Evolutionary conservation across 2,113 vertebrate genomes (phyloP).

Genomic region (Lanius collurio): DNA sequence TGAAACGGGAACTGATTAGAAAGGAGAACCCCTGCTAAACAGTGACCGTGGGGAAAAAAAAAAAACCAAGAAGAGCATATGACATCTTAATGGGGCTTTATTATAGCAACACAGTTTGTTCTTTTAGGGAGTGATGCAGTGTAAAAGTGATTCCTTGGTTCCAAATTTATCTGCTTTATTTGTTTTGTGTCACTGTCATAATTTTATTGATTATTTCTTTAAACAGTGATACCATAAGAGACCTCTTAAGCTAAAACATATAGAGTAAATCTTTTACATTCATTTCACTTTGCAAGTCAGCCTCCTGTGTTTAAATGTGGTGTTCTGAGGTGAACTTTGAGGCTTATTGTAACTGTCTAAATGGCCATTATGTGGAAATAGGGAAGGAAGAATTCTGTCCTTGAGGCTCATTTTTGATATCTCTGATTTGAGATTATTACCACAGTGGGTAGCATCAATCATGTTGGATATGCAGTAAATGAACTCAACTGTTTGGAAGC

Average conservation of each 20-base stretch:
- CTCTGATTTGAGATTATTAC: slow-evolving; percentile 15
- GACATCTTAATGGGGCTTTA: not conserved
- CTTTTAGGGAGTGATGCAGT: not conserved
- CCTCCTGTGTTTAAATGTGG: not conserved
- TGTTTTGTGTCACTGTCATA: not conserved
- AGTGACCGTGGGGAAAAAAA: not conserved
- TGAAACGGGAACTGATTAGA: not conserved
- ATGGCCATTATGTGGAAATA: not conserved
- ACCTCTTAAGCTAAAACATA: not conserved
- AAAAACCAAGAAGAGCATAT: not conserved
- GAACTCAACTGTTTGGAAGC: not conserved
- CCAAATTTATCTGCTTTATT: not conserved
- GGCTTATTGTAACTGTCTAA: not conserved
- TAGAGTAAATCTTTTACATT: not conserved
- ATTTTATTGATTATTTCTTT: not conserved
- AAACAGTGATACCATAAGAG: not conserved
- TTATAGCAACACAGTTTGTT: not conserved
- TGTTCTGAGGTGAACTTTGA: not conserved
- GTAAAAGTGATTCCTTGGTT: not conserved
- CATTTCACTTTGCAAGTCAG: not conserved
- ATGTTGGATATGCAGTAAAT: not conserved
- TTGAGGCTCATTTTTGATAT: not conserved
- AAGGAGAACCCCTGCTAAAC: not conserved
- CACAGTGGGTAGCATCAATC: not conserved
- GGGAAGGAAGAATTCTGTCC: not conserved